These are phyloP conservation scores for Porites evermanni DNA, from an alignment of 92 coral and sea anemone species.

Conservation along the genomic window DNA sequence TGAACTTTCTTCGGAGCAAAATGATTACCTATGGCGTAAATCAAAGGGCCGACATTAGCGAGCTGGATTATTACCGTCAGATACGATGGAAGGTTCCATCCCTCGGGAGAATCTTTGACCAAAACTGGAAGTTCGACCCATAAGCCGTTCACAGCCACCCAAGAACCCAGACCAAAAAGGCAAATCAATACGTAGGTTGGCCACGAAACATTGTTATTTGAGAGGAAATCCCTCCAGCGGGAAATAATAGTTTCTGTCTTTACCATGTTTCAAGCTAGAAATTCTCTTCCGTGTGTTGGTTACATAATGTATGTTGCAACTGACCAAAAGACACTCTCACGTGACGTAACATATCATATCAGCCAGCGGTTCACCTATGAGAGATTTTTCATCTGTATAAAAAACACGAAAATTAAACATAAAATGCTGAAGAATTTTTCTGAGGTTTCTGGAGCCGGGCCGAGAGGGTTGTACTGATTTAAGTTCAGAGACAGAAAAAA, in stretches of 20 bases:
- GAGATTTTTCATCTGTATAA: neutral
- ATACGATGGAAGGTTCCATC: conserved; percentile 94
- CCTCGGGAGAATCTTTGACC: conserved; percentile 84
- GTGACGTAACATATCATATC: neutral
- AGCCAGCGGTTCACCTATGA: neutral
- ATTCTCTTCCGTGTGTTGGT: neutral
- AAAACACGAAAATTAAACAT: neutral
- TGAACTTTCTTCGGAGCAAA: conserved; percentile 62
- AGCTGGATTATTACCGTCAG: conserved; percentile 82
- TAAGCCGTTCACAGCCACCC: conserved; percentile 96
- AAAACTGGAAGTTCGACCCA: conserved; percentile 97
- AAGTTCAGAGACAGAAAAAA: too few species aligned
- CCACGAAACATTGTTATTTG: conserved; percentile 74
- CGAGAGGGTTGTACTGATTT: neutral
- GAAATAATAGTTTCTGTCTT: neutral
- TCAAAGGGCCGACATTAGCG: conserved; percentile 86
- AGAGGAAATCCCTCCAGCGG: conserved; percentile 16
- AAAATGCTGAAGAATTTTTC: too few species aligned
- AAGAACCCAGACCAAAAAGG: conserved; percentile 92
- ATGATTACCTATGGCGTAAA: conserved; percentile 74
- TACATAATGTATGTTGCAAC: neutral
- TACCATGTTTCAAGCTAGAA: neutral
- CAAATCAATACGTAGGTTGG: conserved; percentile 83
- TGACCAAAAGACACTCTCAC: neutral
- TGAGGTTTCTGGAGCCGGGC: neutral